phyloP scores from a whole-genome alignment of 2,888 invertebrate genomes.

The Acleris sparsana region DNA sequence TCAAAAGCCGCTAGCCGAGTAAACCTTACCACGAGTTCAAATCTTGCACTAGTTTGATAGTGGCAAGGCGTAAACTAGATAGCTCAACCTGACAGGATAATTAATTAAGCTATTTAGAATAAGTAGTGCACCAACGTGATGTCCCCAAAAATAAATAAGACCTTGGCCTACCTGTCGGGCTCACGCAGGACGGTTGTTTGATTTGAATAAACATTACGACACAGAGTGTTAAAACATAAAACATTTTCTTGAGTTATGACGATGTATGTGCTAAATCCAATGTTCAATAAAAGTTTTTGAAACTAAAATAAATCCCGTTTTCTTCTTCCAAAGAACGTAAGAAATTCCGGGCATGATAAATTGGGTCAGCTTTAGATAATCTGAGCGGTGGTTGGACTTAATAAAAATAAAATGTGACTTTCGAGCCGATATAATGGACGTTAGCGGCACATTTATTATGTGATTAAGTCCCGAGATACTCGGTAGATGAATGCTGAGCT shows the following conservation, averaged over 20 bases:
- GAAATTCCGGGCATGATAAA: conserved; percentile 38
- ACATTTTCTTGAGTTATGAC: no score
- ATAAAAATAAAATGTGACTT: conserved; percentile 40
- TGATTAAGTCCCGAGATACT: conserved; percentile 38
- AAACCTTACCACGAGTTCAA: no score
- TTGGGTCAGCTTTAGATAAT: conserved; percentile 39
- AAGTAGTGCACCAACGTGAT: background rate
- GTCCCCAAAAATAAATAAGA: conserved; percentile 21
- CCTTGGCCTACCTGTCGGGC: conserved; percentile 29
- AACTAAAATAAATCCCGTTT: conserved; percentile 29
- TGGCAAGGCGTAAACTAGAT: no score
- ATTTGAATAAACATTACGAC: conserved; percentile 5
- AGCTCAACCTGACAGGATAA: no score
- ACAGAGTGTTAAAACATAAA: background rate
- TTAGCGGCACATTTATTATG: conserved; percentile 40
- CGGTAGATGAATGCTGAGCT: conserved; percentile 30
- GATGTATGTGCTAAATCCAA: background rate
- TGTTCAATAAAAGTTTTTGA: background rate
- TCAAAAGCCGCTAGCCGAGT: no score
- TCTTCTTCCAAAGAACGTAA: conserved; percentile 18
- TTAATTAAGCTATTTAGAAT: no score
- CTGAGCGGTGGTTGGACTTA: conserved; percentile 28
- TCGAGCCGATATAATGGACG: conserved; percentile 37
- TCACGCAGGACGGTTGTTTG: conserved; percentile 1
- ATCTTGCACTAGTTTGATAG: no score